phyloP scores from a whole-genome alignment of 2,113 vertebrate genomes.

The Urocynchramus pylzowi region DNA sequence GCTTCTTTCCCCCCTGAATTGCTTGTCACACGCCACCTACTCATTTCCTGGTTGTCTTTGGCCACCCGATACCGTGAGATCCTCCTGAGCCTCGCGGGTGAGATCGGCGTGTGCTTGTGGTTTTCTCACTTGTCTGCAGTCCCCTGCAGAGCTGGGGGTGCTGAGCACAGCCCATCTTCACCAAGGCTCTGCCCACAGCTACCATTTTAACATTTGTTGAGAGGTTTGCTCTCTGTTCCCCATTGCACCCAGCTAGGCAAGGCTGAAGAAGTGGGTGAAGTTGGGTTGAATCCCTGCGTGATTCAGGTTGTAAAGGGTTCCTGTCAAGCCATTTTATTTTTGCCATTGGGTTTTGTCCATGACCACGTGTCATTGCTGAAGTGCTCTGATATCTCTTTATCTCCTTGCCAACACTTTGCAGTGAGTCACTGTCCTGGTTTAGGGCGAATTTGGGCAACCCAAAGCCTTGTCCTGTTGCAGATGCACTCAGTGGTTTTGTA shows the following conservation, averaged over 20 bases:
- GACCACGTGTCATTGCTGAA: accelerated
- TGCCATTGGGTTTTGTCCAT: not conserved
- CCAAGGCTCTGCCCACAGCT: not conserved
- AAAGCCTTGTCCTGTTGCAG: not conserved
- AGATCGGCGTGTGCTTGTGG: not conserved
- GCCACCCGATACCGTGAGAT: not conserved
- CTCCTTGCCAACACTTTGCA: not conserved
- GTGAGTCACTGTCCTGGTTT: not conserved
- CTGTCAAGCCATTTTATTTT: not conserved
- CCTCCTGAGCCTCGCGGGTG: not conserved
- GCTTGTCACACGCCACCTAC: not conserved
- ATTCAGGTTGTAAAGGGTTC: not conserved
- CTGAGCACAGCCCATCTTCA: not conserved
- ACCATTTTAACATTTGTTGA: not conserved
- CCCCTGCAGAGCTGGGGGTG: not conserved
- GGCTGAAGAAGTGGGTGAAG: not conserved
- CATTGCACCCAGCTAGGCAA: not conserved
- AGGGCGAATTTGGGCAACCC: not conserved
- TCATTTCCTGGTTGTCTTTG: conserved; percentile 18
- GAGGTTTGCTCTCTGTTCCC: not conserved
- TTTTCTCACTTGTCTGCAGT: not conserved
- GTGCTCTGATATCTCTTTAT: not conserved
- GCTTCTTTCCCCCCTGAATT: not conserved
- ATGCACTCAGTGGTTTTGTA: not conserved
- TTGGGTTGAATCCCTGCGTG: not conserved